Evolutionary conservation across 2,113 vertebrate species (phyloP).

Genomic region (Panurus biarmicus): DNA sequence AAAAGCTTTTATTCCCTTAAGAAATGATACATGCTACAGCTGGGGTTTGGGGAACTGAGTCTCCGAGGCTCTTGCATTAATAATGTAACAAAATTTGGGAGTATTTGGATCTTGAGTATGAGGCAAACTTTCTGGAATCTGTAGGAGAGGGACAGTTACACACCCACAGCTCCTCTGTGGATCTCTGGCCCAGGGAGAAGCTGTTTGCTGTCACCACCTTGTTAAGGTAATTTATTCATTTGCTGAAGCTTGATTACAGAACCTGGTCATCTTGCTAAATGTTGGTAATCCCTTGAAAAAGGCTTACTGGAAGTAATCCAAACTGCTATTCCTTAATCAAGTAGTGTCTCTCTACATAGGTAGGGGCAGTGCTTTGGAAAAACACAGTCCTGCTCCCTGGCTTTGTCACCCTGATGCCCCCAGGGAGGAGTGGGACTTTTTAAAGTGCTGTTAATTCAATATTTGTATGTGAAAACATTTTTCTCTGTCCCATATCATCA

Average conservation of each 20-base stretch:
- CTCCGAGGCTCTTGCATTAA: background rate
- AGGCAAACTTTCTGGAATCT: background rate
- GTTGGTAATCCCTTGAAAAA: conserved; percentile 42
- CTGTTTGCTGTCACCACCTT: background rate
- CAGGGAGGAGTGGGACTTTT: background rate
- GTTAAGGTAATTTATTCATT: conserved; percentile 12
- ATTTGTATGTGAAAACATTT: background rate
- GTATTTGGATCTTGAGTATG: background rate
- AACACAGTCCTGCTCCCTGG: background rate
- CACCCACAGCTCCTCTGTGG: background rate
- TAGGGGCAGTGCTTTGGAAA: background rate
- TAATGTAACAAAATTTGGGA: background rate
- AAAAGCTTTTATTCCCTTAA: background rate
- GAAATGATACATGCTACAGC: background rate
- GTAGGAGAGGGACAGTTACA: background rate
- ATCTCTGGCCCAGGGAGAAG: background rate
- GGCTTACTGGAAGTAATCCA: conserved; percentile 48
- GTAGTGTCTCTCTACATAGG: background rate
- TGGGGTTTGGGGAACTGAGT: background rate
- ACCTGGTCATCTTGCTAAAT: conserved; percentile 27
- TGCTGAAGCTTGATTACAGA: background rate
- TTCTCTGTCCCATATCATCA: background rate
- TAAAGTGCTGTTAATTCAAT: background rate
- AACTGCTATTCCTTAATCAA: conserved; percentile 24
- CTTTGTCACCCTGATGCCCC: background rate